Base-by-base conservation (phyloP, 2,113 vertebrate genomes). In the Nannobrachium achirus region DNA sequence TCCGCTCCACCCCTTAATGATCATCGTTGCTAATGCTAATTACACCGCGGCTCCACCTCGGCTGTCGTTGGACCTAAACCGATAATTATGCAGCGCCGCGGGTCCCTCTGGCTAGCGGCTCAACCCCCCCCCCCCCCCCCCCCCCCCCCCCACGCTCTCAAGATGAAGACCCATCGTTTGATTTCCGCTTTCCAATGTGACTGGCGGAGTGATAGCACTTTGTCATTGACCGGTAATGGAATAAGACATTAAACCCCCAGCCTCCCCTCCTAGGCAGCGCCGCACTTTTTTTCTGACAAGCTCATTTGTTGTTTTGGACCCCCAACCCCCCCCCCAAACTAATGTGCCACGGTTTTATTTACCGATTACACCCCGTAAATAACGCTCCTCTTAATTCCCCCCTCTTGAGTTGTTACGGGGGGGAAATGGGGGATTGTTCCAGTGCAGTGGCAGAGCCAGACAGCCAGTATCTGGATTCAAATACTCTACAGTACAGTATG, bases 1-100 rank as follows among this genome's bases (percentile, higher is more conserved):
- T 86, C 81, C 60, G 83, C 84, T 91, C 86, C 87, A 78, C 86
- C 87, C 87, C 85, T 89, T 91, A 91, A 91, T 90, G 84, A 89
- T 90, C 83, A 82, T 90, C 84, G 79, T 80, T 16, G 79, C 83
- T 90, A 91, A 90, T 86, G 80, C 83, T 91, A 90, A 91, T 91
- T 89, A 87, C 75, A 77, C 82, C 42, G 11, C 19, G 41, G 84
- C 86, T 86, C 84, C 88, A 85, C 88, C 86, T 88, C 80, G 69
- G 83, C 84, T 81, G 78, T 76, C 76, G 40, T 87, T 86, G 73
- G 69, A 11, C 61, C 73, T 73, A 70, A 86, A 87, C 71, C 80
- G 70, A 85, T 90, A 83, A 86, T 89, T 82, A 87, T 33, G 70
- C 77, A 75, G 66, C 68, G 11, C 71, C 44, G 20, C 33, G 82